These are phyloP conservation scores for Eretmochelys imbricata DNA, from an alignment of 2,113 vertebrate species.

Conservation along the genomic window DNA sequence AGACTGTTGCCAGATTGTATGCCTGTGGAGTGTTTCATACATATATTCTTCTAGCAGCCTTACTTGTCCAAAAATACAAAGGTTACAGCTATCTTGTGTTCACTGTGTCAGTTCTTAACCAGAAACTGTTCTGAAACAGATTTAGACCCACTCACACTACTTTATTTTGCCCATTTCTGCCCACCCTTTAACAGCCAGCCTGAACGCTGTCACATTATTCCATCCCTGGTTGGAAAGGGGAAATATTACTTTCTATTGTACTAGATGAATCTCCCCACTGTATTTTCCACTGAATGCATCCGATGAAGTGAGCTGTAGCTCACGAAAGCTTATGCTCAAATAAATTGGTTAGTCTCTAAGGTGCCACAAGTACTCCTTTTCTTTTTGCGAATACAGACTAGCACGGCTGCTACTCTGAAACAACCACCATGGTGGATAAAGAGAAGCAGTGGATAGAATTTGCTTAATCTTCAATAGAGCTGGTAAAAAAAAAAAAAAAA, in stretches of 20 bases:
- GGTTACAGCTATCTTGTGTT: rapidly evolving
- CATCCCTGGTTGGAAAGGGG: neutral
- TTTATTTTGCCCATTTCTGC: neutral
- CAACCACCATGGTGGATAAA: neutral
- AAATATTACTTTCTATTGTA: neutral
- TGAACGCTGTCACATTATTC: neutral
- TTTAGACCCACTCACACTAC: neutral
- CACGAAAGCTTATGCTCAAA: too few relatives aligned
- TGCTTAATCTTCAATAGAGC: neutral
- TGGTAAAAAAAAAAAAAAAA: neutral
- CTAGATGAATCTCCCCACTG: neutral
- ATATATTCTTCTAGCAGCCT: neutral
- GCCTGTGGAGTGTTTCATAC: neutral
- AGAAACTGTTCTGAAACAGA: neutral
- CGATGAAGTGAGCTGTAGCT: too few relatives aligned
- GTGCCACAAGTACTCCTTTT: too few relatives aligned
- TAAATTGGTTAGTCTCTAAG: too few relatives aligned
- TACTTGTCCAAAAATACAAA: neutral
- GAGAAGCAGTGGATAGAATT: neutral
- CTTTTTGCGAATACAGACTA: too few relatives aligned
- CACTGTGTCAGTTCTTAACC: neutral
- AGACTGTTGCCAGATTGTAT: neutral
- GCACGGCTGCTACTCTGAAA: neutral
- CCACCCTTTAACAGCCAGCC: neutral
- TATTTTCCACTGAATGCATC: too few relatives aligned